Conservation (phyloP, 2,888 invertebrate species). For the Coelinius sp. region DNA sequence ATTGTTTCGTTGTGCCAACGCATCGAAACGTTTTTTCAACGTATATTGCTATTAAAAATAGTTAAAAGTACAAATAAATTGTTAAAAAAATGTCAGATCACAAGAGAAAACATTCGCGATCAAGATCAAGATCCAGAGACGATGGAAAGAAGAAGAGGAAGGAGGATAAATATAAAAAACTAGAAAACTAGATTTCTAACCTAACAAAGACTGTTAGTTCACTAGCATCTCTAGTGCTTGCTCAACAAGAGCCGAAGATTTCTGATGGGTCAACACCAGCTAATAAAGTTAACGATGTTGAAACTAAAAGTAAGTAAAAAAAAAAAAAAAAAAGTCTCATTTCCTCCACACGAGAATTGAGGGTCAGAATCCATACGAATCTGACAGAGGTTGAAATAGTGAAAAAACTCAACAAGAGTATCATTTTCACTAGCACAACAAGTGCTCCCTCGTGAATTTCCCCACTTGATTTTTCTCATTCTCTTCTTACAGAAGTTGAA, state of each 20-base stretch:
- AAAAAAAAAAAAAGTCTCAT: neutral
- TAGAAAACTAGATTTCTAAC: neutral
- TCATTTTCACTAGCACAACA: neutral
- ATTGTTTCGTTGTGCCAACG: constrained; percentile 18
- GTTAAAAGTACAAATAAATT: neutral
- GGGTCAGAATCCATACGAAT: neutral
- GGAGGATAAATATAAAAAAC: neutral
- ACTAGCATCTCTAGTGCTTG: neutral
- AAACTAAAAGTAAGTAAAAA: neutral
- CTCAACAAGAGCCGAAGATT: neutral
- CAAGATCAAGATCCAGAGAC: neutral
- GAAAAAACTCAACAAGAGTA: neutral
- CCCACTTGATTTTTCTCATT: too few species aligned
- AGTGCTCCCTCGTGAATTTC: neutral
- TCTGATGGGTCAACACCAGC: too few species aligned
- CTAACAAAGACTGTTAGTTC: neutral
- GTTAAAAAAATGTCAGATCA: neutral
- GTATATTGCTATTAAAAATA: neutral
- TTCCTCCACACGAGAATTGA: neutral
- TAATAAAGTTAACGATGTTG: neutral
- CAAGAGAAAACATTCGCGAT: neutral
- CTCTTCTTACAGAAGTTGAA: neutral
- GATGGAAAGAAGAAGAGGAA: neutral
- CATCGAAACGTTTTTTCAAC: neutral
- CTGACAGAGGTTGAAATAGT: neutral